A percentile compares a stretch with the other conserved stretches of the same genome.
Conservation (phyloP, 2,113 vertebrate genomes). For the Delphinapterus leucas region DNA sequence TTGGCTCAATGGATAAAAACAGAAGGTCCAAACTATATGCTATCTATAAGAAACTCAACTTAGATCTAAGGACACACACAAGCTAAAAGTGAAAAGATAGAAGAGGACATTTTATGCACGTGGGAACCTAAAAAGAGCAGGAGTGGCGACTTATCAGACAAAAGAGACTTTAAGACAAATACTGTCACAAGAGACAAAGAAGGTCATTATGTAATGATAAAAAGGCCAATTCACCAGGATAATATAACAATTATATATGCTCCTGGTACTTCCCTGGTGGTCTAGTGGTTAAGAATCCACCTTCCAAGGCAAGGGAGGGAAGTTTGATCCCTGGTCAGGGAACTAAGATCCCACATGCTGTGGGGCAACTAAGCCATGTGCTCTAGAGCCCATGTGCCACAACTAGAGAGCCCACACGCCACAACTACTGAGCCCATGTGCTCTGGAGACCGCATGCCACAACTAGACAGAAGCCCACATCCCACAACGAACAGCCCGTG, state of each 20-base stretch:
- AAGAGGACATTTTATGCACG: background rate
- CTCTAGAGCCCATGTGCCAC: too few relatives aligned
- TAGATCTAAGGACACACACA: background rate
- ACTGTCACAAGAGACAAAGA: background rate
- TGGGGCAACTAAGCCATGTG: too few relatives aligned
- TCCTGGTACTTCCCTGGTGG: too few relatives aligned
- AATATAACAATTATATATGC: background rate
- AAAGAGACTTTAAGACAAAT: background rate
- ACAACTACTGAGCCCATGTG: too few relatives aligned
- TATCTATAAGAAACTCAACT: background rate
- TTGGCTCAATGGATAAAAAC: background rate
- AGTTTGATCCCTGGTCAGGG: too few relatives aligned
- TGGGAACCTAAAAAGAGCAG: background rate
- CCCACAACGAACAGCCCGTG: too few relatives aligned
- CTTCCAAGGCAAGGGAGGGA: too few relatives aligned
- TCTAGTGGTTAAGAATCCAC: too few relatives aligned
- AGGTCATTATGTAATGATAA: background rate
- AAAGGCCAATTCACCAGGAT: background rate
- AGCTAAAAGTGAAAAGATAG: background rate
- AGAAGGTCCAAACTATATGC: background rate
- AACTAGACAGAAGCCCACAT: too few relatives aligned
- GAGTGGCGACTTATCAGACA: background rate
- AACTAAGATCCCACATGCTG: too few relatives aligned
- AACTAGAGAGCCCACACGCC: too few relatives aligned
- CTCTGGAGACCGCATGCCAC: too few relatives aligned